Percentiles rank a stretch among this genome's conserved stretches.
phyloP scores from a whole-genome alignment of 2,797 vertebrate genomes.

The Spheniscus humboldti region DNA sequence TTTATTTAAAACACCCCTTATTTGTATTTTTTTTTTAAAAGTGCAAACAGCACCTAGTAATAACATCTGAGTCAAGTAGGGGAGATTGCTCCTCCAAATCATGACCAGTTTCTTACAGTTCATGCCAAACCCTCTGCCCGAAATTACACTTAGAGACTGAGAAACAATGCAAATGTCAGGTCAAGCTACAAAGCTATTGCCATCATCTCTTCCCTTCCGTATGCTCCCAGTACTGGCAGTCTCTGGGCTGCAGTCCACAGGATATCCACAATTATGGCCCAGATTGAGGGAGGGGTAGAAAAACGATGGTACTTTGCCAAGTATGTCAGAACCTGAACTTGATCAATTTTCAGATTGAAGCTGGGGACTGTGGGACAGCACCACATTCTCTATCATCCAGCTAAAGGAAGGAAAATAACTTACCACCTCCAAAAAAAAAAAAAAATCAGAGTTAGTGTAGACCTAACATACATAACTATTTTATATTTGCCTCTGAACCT shows the following conservation, averaged over 20 bases:
- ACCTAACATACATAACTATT: not conserved
- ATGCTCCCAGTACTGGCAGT: slow-evolving; percentile 60
- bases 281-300: slow-evolving; percentile 64
- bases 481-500: not conserved
- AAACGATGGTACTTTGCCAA: slow-evolving; percentile 51
- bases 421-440: not conserved
- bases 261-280: slow-evolving; percentile 67
- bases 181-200: slow-evolving; percentile 48
- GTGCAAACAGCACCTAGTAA: not conserved
- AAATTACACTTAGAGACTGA: not conserved
- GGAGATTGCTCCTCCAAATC: not conserved
- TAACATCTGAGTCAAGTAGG: not conserved
- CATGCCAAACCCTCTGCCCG: not conserved
- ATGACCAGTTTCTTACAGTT: not conserved
- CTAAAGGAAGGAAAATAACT: not conserved
- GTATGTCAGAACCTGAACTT: slow-evolving; percentile 61
- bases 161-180: slow-evolving; percentile 57
- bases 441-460: not conserved
- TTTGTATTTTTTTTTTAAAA: not conserved
- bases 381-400: not conserved
- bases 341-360: slow-evolving; percentile 58
- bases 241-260: slow-evolving; percentile 66
- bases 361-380: slow-evolving; percentile 23
- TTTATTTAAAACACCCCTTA: not conserved
- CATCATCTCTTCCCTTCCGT: slow-evolving; percentile 52